A percentile compares a stretch with the other conserved stretches of the same genome.
Conservation (phyloP, 2,888 invertebrate genomes). For the Platycnemis pennipes region DNA sequence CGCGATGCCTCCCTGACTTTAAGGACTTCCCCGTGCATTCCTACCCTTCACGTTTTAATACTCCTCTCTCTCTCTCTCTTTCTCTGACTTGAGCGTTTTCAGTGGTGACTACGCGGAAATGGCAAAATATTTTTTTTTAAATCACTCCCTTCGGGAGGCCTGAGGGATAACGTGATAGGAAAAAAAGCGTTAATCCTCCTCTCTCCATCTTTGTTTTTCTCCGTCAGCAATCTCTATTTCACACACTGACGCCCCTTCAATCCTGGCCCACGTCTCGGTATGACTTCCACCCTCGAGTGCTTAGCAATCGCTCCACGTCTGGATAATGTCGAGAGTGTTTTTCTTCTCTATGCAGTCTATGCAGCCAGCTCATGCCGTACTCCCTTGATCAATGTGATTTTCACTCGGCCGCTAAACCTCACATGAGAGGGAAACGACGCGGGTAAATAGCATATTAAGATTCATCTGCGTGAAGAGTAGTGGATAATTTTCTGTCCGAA, state of each 20-base stretch:
- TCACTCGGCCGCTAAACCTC: too few species aligned
- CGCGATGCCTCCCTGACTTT: neutral
- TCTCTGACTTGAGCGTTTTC: neutral
- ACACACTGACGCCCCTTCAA: neutral
- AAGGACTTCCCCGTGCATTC: constrained; percentile 26
- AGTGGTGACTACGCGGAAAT: neutral
- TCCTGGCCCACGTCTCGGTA: neutral
- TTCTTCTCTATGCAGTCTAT: neutral
- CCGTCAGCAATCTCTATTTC: neutral
- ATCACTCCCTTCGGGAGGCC: neutral
- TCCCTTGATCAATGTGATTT: neutral
- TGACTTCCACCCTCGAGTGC: constrained; percentile 15
- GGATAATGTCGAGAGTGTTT: neutral
- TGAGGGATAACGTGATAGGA: neutral
- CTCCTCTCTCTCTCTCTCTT: neutral
- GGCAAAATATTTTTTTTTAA: neutral
- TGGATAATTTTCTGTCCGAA: neutral
- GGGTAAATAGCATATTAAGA: too few species aligned
- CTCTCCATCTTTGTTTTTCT: neutral
- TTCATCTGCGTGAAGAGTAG: too few species aligned
- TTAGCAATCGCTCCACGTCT: neutral
- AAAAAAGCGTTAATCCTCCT: neutral
- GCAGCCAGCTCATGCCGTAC: neutral
- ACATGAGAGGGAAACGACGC: too few species aligned
- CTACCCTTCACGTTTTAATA: constrained; percentile 15